Evolutionary conservation across 2,888 invertebrate species (phyloP).

Genomic region (Achlya flavicornis): DNA sequence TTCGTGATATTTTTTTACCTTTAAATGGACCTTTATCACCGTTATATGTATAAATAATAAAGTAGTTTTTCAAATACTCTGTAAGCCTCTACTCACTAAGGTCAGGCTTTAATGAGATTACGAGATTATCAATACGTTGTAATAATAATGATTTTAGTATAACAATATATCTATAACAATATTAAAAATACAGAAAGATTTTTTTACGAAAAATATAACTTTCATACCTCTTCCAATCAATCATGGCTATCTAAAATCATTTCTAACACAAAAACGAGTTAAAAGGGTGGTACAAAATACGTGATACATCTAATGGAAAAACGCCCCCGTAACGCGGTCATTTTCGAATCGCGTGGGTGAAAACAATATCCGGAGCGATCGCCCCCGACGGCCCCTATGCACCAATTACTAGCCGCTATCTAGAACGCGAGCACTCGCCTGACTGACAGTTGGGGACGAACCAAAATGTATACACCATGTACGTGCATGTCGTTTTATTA

Average conservation of each 20-base stretch:
- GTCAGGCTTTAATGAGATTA: no score
- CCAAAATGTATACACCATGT: constrained; percentile 9
- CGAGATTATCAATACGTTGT: no score
- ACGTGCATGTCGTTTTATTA: neutral
- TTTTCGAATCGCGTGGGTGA: constrained; percentile 55
- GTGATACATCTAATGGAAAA: constrained; percentile 6
- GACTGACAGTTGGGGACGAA: constrained; percentile 14
- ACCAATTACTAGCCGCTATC: constrained; percentile 46
- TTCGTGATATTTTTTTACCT: no score
- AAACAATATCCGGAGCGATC: constrained; percentile 59
- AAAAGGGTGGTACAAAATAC: neutral
- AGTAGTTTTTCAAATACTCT: no score
- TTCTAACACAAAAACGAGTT: neutral
- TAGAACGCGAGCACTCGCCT: constrained; percentile 14
- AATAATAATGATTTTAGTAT: no score
- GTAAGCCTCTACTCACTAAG: no score
- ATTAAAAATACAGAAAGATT: no score
- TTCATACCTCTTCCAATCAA: neutral
- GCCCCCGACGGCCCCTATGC: constrained; percentile 28
- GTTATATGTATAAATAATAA: no score
- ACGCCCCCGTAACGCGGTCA: constrained; percentile 23
- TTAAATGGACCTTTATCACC: no score
- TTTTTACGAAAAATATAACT: neutral
- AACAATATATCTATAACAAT: no score
- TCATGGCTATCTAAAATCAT: neutral